Base-by-base conservation (phyloP, 2,113 vertebrate species). In the Serinus canaria region DNA sequence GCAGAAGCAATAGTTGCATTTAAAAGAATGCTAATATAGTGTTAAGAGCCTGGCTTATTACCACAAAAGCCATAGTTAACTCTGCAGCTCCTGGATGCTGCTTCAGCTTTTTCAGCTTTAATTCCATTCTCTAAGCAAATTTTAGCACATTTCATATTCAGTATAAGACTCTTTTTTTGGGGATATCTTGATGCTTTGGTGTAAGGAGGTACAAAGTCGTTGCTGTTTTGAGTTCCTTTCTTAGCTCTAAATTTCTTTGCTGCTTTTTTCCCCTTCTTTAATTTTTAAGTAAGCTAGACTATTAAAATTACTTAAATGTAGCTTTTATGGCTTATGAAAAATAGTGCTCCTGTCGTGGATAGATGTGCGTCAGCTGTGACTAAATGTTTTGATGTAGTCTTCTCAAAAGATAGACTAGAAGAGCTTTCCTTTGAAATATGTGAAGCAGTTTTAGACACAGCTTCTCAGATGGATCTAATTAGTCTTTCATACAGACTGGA, bases 401-500 rank as follows among this genome's bases (percentile, higher is more conserved):
- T 97, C 90, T 96, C 89, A 96, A 96, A 98, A 97, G 96, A 94
- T 95, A 94, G 97, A 95, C 88, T 80, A 90, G 92, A 91, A 97
- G 94, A 96, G 94, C 95, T 97, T 97, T 95, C 95, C 97, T 98
- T 98, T 98, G 98, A 98, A 98, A 98, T 97, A 97, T 97, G 98
- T 97, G 98, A 97, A 98, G 95, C 97, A 89, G 97, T 97, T 97
- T 97, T 96, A 97, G 97, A 96, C 97, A 95, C 95, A 94, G 97
- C 96, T 97, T 97, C 97, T 98, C 98, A 98, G 98, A 98, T 99
- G 98, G 98, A 98, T 98, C 98, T 98, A 98, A 99, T 99, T 98
- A 99, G 98, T 97, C 96, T 97, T 98, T 98, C 98, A 95, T 97
- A 98, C 95, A 89, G 97, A 96, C 97, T 98, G 98, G 97, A 97